Evolutionary conservation across 1,140 invertebrate species (phyloP).

Genomic region (Hycleus cichorii): DNA sequence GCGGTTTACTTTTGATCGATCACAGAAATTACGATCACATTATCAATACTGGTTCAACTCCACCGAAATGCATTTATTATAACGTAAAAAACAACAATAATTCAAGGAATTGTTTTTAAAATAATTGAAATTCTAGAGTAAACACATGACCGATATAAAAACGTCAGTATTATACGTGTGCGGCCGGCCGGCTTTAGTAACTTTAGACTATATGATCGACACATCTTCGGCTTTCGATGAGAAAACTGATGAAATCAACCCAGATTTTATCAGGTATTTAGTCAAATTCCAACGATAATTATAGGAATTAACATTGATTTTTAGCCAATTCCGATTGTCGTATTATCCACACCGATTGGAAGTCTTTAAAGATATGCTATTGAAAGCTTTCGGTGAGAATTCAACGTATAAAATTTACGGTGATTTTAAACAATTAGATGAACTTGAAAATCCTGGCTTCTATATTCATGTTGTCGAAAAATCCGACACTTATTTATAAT

Average conservation of each 20-base stretch:
- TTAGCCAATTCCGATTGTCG: constrained; percentile 72
- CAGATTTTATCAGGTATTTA: constrained; percentile 26
- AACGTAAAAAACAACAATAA: constrained; percentile 61
- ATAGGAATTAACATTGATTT: constrained; percentile 36
- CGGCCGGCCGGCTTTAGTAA: constrained; percentile 64
- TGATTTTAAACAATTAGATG: constrained; percentile 67
- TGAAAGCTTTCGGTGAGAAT: constrained; percentile 59
- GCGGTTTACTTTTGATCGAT: constrained; percentile 77
- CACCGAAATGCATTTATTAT: constrained; percentile 77
- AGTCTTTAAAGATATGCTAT: constrained; percentile 61
- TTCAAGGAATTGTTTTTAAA: too few relatives aligned
- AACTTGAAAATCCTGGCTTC: constrained; percentile 63
- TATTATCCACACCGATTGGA: constrained; percentile 77
- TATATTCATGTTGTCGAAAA: constrained; percentile 81
- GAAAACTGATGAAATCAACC: constrained; percentile 21
- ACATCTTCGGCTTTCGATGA: constrained; percentile 24
- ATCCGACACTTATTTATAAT: constrained; percentile 15
- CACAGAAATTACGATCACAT: constrained; percentile 84
- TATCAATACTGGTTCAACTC: constrained; percentile 62
- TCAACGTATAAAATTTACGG: constrained; percentile 65
- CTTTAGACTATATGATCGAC: constrained; percentile 70
- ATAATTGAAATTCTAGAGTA: constrained; percentile 50
- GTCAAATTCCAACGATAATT: neutral
- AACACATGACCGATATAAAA: constrained; percentile 70
- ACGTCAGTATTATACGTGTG: constrained; percentile 72